Base-by-base conservation (phyloP, 2,888 invertebrate species). In the Pollenia labialis region DNA sequence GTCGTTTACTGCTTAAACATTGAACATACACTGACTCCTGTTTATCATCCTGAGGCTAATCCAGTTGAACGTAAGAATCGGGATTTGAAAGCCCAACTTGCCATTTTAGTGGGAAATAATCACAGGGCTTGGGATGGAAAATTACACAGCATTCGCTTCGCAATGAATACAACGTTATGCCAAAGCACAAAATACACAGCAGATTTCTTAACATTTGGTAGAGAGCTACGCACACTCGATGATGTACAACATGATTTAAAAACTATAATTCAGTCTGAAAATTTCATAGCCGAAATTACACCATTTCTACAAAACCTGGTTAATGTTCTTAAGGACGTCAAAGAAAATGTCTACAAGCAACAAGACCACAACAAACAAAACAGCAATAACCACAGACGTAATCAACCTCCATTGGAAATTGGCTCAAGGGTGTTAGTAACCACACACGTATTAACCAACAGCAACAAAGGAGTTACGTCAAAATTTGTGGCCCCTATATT, bases 91-190 rank as follows among this genome's bases (percentile, higher is more conserved):
- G n/a, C n/a, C n/a, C n/a, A n/a, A n/a, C n/a, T n/a, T n/a, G n/a
- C n/a, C n/a, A n/a, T n/a, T 18, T 18, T 18, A 18, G 18, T 18
- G 1, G 18, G 18, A 18, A 18, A 18, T 18, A 2, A 18, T 18
- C 18, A 18, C 18, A 18, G 2, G 18, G 18, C 18, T 2, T 18
- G 18, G 18, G 18, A 18, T 18, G 18, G 18, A 18, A 18, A 18
- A 18, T 44, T 44, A 44, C 44, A 44, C 44, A 68, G 88, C 1
- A 91, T 93, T 0, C 85, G 93, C 0, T 93, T 93, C 71, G 91
- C 92, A 0, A 91, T 93, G 90, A 93, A 93, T 66, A 90, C 92
- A 0, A 89, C 90, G 0, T 62, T 32, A 7, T 90, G 90, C 62
- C 85, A 88, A 56, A 87, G 88, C 10, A 92, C 92, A 2, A 90